A percentile compares a stretch with the other conserved stretches of the same genome.
phyloP scores from a whole-genome alignment of 1,140 invertebrate species.

The Cherax quadricarinatus region DNA sequence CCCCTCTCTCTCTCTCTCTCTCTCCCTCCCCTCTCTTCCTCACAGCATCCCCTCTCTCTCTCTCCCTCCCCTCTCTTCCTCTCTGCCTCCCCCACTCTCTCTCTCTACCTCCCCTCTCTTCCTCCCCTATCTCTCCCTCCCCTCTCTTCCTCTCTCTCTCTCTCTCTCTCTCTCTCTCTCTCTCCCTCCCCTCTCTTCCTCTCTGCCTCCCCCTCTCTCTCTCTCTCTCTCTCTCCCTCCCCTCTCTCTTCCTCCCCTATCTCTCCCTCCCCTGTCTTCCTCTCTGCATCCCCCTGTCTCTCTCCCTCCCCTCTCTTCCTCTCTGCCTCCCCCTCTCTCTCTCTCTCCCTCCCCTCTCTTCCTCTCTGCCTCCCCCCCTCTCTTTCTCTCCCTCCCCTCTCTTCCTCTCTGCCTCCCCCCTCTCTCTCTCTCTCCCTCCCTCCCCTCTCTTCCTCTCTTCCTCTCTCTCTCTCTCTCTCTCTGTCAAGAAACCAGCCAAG shows the following conservation, averaged over 20 bases:
- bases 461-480: not conserved
- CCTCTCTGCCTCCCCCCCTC: too few relatives aligned
- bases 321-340: too few relatives aligned
- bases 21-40: not conserved
- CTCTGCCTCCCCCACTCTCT: not conserved
- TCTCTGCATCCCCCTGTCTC: too few relatives aligned
- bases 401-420: not conserved
- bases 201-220: too few relatives aligned
- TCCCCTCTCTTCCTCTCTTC: not conserved
- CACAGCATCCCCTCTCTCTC: not conserved
- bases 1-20: not conserved
- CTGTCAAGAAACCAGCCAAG: not conserved
- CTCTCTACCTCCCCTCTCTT: not conserved
- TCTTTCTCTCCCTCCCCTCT: not conserved
- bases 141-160: not conserved
- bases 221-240: not conserved
- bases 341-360: too few relatives aligned
- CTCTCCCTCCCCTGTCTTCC: not conserved
- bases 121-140: not conserved
- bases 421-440: not conserved
- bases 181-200: too few relatives aligned
- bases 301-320: not conserved
- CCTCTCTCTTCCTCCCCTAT: not conserved
- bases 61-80: too few relatives aligned
- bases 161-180: too few relatives aligned